A percentile compares a stretch with the other conserved stretches of the same genome.
Evolutionary conservation across 2,888 invertebrate species (phyloP).

Genomic region (Chrysotoxum bicinctum): DNA sequence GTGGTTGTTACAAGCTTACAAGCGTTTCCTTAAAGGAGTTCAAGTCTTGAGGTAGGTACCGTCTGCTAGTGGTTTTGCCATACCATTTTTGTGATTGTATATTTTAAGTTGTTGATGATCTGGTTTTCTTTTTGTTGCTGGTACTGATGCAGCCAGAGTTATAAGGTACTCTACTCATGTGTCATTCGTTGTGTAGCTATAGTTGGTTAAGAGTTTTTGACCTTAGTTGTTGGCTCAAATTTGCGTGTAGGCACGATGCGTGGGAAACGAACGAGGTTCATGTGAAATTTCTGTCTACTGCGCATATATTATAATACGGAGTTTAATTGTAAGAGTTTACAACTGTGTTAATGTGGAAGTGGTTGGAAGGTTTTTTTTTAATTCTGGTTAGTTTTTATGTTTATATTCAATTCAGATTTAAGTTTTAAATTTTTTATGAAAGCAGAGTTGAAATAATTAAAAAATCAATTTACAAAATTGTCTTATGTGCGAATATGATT

Average conservation of each 20-base stretch:
- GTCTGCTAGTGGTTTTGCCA: constrained; percentile 31
- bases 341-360: constrained; percentile 32
- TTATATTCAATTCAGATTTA: background rate
- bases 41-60: background rate
- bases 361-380: constrained; percentile 10
- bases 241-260: constrained; percentile 50
- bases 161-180: constrained; percentile 10
- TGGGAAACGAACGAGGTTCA: constrained; percentile 45
- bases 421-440: background rate
- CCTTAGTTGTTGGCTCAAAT: constrained; percentile 40
- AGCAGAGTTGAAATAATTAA: background rate
- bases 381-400: constrained; percentile 17
- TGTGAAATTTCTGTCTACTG: constrained; percentile 29
- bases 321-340: background rate
- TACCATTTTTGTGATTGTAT: background rate
- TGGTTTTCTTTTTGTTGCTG: constrained; percentile 26
- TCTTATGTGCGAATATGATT: too few relatives aligned
- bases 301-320: constrained; percentile 3
- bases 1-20: constrained; percentile 36
- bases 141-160: background rate
- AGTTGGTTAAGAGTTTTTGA: constrained; percentile 38
- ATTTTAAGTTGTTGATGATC: constrained; percentile 14
- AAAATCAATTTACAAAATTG: too few relatives aligned
- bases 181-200: constrained; percentile 2
- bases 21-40: constrained; percentile 44